Evolutionary conservation across 2,797 vertebrate genomes (phyloP), one percentile per base, ranked within the genome.

Genomic region (Pseudomugil gertrudae): DNA sequence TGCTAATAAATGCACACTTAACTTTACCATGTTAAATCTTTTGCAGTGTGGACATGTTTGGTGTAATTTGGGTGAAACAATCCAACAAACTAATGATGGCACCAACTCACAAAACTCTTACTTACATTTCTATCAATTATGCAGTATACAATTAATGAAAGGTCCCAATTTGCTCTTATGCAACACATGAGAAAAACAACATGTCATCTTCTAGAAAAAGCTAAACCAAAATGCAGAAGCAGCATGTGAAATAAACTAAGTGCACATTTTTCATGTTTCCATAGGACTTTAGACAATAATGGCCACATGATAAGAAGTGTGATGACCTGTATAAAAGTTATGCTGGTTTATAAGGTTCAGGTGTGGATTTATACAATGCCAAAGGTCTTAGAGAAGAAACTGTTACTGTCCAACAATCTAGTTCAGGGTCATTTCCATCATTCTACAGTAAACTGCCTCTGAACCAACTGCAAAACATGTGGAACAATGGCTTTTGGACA

Each of bases 11-110:
- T 17, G 50, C 50, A 29, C 15, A 52, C 14, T 29, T 52, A 11
- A 13, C 1, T 23, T 26, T 50, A 26, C 14, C 5, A 50, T 32
- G 29, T 50, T 5, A 54, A 60, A 53, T 1, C 2, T 33, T 26
- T 24, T 17, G 7, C 27, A 14, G 23, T 53, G 23, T 29, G 26
- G 13, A 66, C 8, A 24, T 11, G 35, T 24, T 24, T 9, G 2
- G 55, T 32, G 9, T 13, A 54, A 26, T 35, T 60, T 53, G 36
- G 23, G 9, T 27, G 26, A 68, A 68, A 33, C 36, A 54, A 60
- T 27, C 57, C 5, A 0, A 19, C 9, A 32, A 59, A 32, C 10
- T 43, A 24, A 15, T 11, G 15, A 14, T 8, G 40, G 38, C 26
- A 43, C 11, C 15, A 19, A 54, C 50, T 45, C 30, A 26, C 43